These are phyloP conservation scores for Chiloscyllium plagiosum DNA, from an alignment of 2,113 vertebrate genomes.

Conservation along the genomic window DNA sequence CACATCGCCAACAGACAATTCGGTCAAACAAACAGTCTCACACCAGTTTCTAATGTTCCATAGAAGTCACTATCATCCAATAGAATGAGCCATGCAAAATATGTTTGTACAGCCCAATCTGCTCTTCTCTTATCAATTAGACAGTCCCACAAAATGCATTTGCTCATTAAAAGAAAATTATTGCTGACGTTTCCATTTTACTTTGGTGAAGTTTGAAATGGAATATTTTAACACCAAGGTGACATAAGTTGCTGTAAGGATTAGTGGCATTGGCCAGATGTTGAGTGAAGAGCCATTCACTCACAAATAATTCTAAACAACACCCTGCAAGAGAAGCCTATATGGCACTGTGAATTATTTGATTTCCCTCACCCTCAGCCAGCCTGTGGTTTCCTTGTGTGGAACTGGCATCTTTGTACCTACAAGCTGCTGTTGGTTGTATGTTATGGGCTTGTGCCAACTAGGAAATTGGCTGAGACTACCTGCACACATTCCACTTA, in stretches of 20 bases:
- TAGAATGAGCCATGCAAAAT: neutral
- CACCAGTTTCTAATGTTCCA: neutral
- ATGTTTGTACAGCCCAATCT: neutral
- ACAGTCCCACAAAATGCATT: neutral
- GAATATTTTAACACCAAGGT: neutral
- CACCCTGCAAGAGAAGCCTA: too few species aligned
- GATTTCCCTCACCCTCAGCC: neutral
- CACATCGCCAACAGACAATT: neutral
- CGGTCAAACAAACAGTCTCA: neutral
- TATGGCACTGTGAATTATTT: neutral
- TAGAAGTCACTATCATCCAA: neutral
- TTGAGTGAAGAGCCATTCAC: neutral
- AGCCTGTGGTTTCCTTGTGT: neutral
- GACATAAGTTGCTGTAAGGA: neutral
- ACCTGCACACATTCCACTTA: conserved; percentile 13
- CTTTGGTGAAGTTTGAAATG: neutral
- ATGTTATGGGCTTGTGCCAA: neutral
- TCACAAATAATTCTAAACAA: neutral
- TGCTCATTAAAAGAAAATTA: neutral
- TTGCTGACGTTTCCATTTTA: neutral
- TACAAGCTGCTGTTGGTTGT: neutral
- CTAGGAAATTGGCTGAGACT: neutral
- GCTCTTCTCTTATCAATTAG: neutral
- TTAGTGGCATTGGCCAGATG: neutral
- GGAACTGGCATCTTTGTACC: neutral